Evolutionary conservation across 2,113 vertebrate genomes (phyloP).

Genomic region (Capricornis sumatraensis): DNA sequence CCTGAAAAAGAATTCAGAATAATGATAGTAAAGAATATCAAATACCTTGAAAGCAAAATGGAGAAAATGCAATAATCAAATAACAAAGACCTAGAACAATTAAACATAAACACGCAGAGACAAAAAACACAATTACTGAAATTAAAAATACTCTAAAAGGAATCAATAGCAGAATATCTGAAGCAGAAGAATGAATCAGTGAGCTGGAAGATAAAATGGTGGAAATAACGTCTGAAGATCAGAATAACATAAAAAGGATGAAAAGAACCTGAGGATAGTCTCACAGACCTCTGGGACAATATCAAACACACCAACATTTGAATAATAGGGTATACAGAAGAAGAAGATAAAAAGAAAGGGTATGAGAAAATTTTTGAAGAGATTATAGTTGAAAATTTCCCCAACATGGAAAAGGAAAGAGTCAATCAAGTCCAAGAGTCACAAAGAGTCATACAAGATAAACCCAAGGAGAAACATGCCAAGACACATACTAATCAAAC

Average conservation of each 20-base stretch:
- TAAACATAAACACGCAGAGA: not conserved
- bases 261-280: too few species aligned
- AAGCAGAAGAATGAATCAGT: not conserved
- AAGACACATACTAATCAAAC: not conserved
- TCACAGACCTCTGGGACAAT: too few species aligned
- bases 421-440: not conserved
- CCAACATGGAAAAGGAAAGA: not conserved
- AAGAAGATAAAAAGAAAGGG: not conserved
- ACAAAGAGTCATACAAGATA: not conserved
- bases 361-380: not conserved
- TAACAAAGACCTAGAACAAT: not conserved
- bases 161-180: not conserved
- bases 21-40: not conserved
- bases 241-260: not conserved
- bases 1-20: not conserved
- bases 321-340: not conserved
- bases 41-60: not conserved
- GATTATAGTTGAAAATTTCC: not conserved
- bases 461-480: not conserved
- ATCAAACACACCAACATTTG: not conserved
- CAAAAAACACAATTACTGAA: not conserved
- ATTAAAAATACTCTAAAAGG: not conserved
- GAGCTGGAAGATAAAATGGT: not conserved
- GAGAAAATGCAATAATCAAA: not conserved
- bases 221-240: not conserved